Percentiles rank a stretch among this genome's conserved stretches.
phyloP scores from a whole-genome alignment of 2,797 vertebrate genomes.

The Notamacropus eugenii region DNA sequence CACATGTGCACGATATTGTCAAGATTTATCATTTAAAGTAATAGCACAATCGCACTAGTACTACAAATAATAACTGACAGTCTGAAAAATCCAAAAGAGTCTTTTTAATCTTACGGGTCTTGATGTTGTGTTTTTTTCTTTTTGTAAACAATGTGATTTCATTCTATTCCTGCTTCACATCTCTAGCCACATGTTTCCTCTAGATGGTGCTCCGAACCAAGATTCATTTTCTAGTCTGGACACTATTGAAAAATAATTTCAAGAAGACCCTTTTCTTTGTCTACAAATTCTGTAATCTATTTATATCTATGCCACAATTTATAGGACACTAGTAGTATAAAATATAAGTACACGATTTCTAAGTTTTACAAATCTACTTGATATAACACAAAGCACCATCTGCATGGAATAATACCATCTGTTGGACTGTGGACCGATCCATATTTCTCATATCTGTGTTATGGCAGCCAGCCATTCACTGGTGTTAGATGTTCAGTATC shows the following conservation, averaged over 20 bases:
- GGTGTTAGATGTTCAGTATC: constrained; percentile 32
- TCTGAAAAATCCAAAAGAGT: constrained; percentile 3
- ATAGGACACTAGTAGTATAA: not conserved
- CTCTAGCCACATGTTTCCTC: constrained; percentile 59
- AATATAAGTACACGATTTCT: constrained; percentile 16
- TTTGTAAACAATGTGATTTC: constrained; percentile 6
- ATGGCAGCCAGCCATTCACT: constrained; percentile 74
- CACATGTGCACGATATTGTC: not conserved
- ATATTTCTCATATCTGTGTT: constrained; percentile 57
- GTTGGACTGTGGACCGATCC: constrained; percentile 16
- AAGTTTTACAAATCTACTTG: not conserved
- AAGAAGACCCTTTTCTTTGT: constrained; percentile 65
- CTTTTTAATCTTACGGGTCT: not conserved
- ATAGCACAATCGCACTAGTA: not conserved
- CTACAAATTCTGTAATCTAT: constrained; percentile 43
- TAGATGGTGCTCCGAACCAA: constrained; percentile 81
- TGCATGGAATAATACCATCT: constrained; percentile 38
- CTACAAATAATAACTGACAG: not conserved
- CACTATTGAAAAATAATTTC: constrained; percentile 17
- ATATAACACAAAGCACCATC: constrained; percentile 17
- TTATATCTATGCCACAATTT: constrained; percentile 14
- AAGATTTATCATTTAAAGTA: constrained; percentile 16
- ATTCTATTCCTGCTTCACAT: constrained; percentile 48
- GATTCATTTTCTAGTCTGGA: constrained; percentile 51
- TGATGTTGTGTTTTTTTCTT: constrained; percentile 24